Evolutionary conservation across 2,113 vertebrate genomes (phyloP).

Genomic region (Saccopteryx bilineata): DNA sequence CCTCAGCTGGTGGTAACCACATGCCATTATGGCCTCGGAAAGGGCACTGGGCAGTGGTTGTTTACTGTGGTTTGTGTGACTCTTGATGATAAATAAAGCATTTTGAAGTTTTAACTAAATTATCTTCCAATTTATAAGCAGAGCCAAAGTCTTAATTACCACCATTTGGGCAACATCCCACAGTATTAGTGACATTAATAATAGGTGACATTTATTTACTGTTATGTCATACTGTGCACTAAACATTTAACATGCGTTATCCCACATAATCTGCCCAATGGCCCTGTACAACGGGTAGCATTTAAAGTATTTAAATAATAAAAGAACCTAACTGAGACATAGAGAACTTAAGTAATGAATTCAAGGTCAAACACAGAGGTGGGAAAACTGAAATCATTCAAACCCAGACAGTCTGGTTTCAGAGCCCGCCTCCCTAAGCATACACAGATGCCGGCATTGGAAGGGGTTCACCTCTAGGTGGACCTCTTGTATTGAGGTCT

Average conservation of each 20-base stretch:
- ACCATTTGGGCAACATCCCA: constrained; percentile 48
- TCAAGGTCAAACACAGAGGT: not conserved
- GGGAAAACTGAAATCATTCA: not conserved
- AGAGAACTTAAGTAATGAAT: not conserved
- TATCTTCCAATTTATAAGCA: constrained; percentile 55
- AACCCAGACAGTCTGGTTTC: not conserved
- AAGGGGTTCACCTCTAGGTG: not conserved
- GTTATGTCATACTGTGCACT: not conserved
- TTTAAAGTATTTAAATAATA: constrained; percentile 30
- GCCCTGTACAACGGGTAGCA: not conserved
- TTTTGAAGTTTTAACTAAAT: constrained; percentile 52
- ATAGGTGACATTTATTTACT: constrained; percentile 46
- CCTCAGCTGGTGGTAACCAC: not conserved
- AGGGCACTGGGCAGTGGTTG: not conserved
- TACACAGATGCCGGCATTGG: not conserved
- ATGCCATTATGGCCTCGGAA: not conserved
- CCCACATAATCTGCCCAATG: not conserved
- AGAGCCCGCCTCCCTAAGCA: not conserved
- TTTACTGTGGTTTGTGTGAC: constrained; percentile 7
- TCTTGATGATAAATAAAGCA: constrained; percentile 60
- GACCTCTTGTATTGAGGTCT: not conserved
- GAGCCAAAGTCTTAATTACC: not conserved
- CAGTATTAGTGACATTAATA: constrained; percentile 13
- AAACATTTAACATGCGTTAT: not conserved
- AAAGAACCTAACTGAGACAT: not conserved